These are phyloP conservation scores for Arenaria interpres DNA, from an alignment of 2,113 vertebrate species.

Conservation along the genomic window DNA sequence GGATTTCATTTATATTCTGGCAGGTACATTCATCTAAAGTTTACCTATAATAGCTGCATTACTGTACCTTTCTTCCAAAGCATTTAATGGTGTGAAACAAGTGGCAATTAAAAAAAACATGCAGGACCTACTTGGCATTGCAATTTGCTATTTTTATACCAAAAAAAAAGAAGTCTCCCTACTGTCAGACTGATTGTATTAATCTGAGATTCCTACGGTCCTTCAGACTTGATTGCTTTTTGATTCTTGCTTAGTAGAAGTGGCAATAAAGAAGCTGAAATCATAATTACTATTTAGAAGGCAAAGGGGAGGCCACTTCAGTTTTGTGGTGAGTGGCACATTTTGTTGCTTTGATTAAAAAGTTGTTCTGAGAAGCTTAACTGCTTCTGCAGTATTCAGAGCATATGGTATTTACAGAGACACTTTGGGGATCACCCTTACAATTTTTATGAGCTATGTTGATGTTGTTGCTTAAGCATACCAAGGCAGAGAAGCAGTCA, in stretches of 20 bases:
- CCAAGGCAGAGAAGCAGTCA: background rate
- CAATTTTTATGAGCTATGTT: background rate
- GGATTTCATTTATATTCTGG: slow-evolving; percentile 67
- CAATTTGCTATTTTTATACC: background rate
- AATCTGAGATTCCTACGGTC: slow-evolving; percentile 42
- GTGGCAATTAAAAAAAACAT: background rate
- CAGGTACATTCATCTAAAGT: slow-evolving; percentile 66
- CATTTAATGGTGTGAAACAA: slow-evolving; percentile 49
- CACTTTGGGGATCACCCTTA: background rate
- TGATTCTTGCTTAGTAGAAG: slow-evolving; percentile 59
- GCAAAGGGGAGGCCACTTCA: slow-evolving; percentile 43
- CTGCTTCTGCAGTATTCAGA: background rate
- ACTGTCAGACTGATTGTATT: slow-evolving; percentile 58
- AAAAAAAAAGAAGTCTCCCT: background rate
- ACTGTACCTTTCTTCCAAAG: slow-evolving; percentile 6
- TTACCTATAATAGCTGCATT: slow-evolving; percentile 32
- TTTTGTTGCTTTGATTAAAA: slow-evolving; percentile 60
- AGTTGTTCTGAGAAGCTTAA: background rate
- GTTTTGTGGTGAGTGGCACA: background rate
- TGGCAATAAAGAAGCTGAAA: slow-evolving; percentile 65
- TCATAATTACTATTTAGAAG: slow-evolving; percentile 52
- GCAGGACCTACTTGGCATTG: background rate
- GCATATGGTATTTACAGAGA: background rate
- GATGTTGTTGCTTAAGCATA: background rate
- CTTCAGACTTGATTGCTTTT: slow-evolving; percentile 70